phyloP scores from a whole-genome alignment of 2,888 invertebrate species.

The Rotaria macrura region DNA sequence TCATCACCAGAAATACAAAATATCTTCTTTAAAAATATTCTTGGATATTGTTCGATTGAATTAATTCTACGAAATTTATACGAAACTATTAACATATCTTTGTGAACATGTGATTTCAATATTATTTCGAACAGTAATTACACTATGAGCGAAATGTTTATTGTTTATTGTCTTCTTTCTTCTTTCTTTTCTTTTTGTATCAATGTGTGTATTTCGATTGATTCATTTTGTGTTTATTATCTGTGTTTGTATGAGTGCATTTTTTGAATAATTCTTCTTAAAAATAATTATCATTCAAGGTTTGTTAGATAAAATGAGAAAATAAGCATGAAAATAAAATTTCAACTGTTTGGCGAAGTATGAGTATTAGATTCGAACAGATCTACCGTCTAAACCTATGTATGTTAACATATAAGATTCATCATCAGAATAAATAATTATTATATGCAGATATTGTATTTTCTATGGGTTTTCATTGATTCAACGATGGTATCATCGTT shows the following conservation, averaged over 20 bases:
- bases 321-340: no score
- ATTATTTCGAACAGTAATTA: neutral
- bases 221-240: neutral
- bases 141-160: neutral
- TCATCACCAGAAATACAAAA: neutral
- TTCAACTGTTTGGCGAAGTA: no score
- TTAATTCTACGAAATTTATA: constrained; percentile 7
- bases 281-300: neutral
- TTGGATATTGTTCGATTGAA: constrained; percentile 10
- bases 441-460: no score
- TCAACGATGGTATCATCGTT: no score
- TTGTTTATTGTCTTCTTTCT: no score
- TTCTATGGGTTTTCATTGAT: no score
- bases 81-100: neutral
- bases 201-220: neutral
- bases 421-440: no score
- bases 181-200: neutral
- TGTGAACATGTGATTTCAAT: neutral
- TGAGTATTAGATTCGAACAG: no score
- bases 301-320: no score
- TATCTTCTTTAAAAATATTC: neutral
- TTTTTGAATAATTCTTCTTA: neutral
- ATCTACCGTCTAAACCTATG: no score
- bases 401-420: no score
- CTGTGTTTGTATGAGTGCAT: neutral